Percentiles rank a stretch among this genome's conserved stretches.
Conservation (phyloP, 2,797 vertebrate species). For the Anniella stebbinsi region DNA sequence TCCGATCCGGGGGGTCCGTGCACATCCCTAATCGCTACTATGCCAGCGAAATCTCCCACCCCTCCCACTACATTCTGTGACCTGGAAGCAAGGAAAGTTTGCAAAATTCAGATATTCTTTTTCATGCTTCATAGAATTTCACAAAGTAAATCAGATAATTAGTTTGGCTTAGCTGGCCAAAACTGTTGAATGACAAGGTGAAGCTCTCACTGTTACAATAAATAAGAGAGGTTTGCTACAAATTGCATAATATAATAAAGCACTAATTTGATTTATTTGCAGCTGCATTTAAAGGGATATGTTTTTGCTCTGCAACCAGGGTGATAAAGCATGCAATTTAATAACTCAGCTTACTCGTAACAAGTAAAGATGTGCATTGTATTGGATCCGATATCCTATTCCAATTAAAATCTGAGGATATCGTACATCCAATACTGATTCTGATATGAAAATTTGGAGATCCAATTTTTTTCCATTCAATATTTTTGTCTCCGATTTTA, state of each 20-base stretch:
- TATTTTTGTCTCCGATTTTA: too few relatives aligned
- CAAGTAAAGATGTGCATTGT: too few relatives aligned
- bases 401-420: too few relatives aligned
- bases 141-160: background rate
- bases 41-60: too few relatives aligned
- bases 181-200: slow-evolving; percentile 84
- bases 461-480: too few relatives aligned
- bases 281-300: slow-evolving; percentile 85
- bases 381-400: too few relatives aligned
- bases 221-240: slow-evolving; percentile 83
- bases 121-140: background rate
- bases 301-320: slow-evolving; percentile 24
- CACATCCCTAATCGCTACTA: too few relatives aligned
- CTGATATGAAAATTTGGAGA: too few relatives aligned
- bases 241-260: slow-evolving; percentile 84
- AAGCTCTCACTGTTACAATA: slow-evolving; percentile 82
- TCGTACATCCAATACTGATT: too few relatives aligned
- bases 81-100: background rate
- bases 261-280: slow-evolving; percentile 85
- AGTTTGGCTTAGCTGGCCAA: slow-evolving; percentile 18
- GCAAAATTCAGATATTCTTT: background rate
- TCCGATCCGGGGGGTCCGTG: too few relatives aligned
- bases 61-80: too few relatives aligned
- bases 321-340: slow-evolving; percentile 23
- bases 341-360: slow-evolving; percentile 9